phyloP scores from a whole-genome alignment of 2,888 invertebrate species.

The Leucoptera coffeella region DNA sequence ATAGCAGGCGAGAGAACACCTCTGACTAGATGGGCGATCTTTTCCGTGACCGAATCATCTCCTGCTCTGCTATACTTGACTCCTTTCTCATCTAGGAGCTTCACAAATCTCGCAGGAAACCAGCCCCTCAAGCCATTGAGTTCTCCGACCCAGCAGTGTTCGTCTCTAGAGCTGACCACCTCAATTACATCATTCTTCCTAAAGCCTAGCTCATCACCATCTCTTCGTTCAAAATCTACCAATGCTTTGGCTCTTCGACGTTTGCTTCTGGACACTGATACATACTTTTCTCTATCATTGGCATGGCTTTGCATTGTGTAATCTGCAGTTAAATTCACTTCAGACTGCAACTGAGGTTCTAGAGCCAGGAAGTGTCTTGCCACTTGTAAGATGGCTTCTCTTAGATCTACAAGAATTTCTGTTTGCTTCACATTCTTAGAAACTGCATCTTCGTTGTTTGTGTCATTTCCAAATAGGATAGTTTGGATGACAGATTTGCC shows the following conservation, averaged over 20 bases:
- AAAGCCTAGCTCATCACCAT: slow-evolving; percentile 97
- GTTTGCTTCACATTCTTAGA: slow-evolving; percentile 98
- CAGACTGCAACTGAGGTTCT: slow-evolving; percentile 78
- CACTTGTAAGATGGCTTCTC: slow-evolving; percentile 88
- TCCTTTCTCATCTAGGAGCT: slow-evolving; percentile 84
- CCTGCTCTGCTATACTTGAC: slow-evolving; percentile 80
- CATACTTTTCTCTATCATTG: slow-evolving; percentile 88
- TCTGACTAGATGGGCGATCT: slow-evolving; percentile 92
- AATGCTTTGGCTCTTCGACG: slow-evolving; percentile 91
- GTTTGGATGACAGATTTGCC: slow-evolving; percentile 86
- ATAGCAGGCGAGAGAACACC: slow-evolving; percentile 90
- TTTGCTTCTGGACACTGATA: slow-evolving; percentile 84
- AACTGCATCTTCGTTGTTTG: slow-evolving; percentile 74
- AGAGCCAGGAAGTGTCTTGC: slow-evolving; percentile 92
- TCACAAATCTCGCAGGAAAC: slow-evolving; percentile 97
- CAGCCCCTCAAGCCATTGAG: slow-evolving; percentile 91
- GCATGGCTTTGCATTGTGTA: slow-evolving; percentile 94
- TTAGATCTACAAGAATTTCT: slow-evolving; percentile 94
- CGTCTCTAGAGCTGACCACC: slow-evolving; percentile 93
- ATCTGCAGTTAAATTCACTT: slow-evolving; percentile 81
- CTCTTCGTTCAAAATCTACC: slow-evolving; percentile 94
- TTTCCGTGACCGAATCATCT: slow-evolving; percentile 95
- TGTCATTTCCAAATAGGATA: slow-evolving; percentile 77
- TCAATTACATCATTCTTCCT: slow-evolving; percentile 98
- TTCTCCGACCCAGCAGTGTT: slow-evolving; percentile 98